Percentiles rank a stretch among this genome's conserved stretches.
Conservation (phyloP, 2,888 invertebrate species). For the Metopia argyrocephala region DNA sequence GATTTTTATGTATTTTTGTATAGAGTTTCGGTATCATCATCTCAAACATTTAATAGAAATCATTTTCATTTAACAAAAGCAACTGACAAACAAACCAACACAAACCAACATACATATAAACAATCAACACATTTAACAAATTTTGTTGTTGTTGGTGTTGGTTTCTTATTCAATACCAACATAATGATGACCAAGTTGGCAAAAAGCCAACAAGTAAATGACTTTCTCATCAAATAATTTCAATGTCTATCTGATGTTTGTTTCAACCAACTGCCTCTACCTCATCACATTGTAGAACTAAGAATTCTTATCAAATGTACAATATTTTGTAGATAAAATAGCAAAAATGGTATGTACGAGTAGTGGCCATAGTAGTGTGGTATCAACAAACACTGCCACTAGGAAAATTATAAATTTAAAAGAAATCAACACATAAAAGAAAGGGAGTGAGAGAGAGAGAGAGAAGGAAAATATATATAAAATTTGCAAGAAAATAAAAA, state of each 20-base stretch:
- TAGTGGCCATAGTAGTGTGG: not conserved
- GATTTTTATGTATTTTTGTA: slow-evolving; percentile 8
- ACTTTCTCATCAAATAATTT: slow-evolving; percentile 64
- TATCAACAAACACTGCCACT: not conserved
- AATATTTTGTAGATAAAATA: not conserved
- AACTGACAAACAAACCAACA: not conserved
- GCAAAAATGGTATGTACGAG: not conserved
- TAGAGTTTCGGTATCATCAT: slow-evolving; percentile 17
- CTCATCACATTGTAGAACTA: not conserved
- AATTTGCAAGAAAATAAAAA: slow-evolving; percentile 5
- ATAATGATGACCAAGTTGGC: slow-evolving; percentile 61
- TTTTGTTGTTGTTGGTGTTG: not conserved
- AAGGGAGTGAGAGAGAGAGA: slow-evolving; percentile 10
- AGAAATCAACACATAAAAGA: slow-evolving; percentile 21
- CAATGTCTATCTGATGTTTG: slow-evolving; percentile 54
- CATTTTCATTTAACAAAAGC: slow-evolving; percentile 3
- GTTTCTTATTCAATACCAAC: not conserved
- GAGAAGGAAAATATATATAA: not conserved
- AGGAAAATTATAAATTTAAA: not conserved
- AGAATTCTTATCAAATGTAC: not conserved
- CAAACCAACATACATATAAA: slow-evolving; percentile 15
- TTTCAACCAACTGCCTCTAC: slow-evolving; percentile 14
- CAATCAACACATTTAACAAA: slow-evolving; percentile 31
- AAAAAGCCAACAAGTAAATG: slow-evolving; percentile 63
- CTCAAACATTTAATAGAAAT: slow-evolving; percentile 22